Base-by-base conservation (phyloP, 2,888 invertebrate genomes). In the Campoplex capitator region DNA sequence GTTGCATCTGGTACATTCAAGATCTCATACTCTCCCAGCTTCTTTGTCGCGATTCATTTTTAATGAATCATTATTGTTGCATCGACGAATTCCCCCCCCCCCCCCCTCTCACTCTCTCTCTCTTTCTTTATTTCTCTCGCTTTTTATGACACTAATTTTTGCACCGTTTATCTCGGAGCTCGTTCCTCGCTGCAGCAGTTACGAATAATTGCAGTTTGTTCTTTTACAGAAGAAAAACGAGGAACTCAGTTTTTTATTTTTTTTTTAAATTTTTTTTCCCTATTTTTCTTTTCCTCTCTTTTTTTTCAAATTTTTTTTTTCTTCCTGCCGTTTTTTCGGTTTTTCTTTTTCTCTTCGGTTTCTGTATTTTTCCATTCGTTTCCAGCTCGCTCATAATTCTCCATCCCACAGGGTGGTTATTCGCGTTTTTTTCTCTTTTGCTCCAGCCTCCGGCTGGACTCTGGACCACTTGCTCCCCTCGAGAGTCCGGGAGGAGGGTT, bases 151-250 rank as follows among this genome's bases (percentile, higher is more conserved):
- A 51, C 54, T 54, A 73, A 73, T 56, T 54, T 73, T 54, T n/a
- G 38, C 54, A 35, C 51, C 35, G 42, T 68, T 73, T 48, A 54
- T 73, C 32, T 73, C n/a, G 18, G 18, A 65, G 83, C 48, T 68
- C 67, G 79, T 68, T 79, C 75, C 83, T 77, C 77, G 86, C 85
- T 11, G 23, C 23, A 6, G 80, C 78, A 81, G 77, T 80, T 83
- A 51, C 78, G 84, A 86, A 88, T 89, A 89, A 90, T 90, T 89
- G 87, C 87, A 88, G 85, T 89, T 88, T 89, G 89, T 88, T 89
- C 87, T 88, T 88, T 84, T 80, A 83, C 87, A 77, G 45, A 84
- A 80, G 77, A 67, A 68, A 73, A 77, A 67, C 32, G 48, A 78
- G 45, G 65, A 65, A 54, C 62, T 54, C 68, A 28, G 78, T 76